Evolutionary conservation across 2,888 invertebrate genomes (phyloP).

Genomic region (Mimachlamys varia): DNA sequence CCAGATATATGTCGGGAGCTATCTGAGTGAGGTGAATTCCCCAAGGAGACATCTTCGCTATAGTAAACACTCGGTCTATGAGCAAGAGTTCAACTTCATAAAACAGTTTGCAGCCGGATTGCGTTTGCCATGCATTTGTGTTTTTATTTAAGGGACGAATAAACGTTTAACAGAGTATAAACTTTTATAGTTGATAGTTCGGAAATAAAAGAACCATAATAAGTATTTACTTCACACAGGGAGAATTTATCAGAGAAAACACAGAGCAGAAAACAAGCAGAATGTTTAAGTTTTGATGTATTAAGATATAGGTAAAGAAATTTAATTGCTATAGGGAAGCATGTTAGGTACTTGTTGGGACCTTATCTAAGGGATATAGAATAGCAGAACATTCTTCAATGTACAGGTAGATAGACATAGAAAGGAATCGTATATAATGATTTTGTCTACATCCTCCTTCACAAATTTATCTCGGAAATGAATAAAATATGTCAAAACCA

Average conservation of each 20-base stretch:
- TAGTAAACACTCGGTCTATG: neutral
- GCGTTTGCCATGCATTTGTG: constrained; percentile 10
- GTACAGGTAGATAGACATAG: neutral
- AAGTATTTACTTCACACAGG: neutral
- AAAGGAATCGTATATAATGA: neutral
- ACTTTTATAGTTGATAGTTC: neutral
- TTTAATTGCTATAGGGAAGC: neutral
- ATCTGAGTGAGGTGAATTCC: neutral
- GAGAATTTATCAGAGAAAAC: neutral
- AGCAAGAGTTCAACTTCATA: constrained; percentile 4
- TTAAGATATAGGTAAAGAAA: neutral
- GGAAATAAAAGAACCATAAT: constrained; percentile 1
- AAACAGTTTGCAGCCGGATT: constrained; percentile 23
- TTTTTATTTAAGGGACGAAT: neutral
- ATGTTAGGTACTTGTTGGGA: neutral
- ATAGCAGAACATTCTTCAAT: neutral
- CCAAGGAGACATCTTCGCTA: neutral
- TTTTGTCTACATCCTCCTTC: neutral
- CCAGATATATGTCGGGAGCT: neutral
- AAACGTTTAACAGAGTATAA: neutral
- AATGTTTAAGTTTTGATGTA: neutral
- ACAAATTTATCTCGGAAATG: constrained; percentile 6
- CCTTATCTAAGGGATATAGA: neutral
- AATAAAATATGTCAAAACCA: constrained; percentile 29
- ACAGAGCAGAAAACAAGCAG: neutral